These are phyloP conservation scores for Orchestes rusci DNA, from an alignment of 2,888 invertebrate species.

Conservation along the genomic window DNA sequence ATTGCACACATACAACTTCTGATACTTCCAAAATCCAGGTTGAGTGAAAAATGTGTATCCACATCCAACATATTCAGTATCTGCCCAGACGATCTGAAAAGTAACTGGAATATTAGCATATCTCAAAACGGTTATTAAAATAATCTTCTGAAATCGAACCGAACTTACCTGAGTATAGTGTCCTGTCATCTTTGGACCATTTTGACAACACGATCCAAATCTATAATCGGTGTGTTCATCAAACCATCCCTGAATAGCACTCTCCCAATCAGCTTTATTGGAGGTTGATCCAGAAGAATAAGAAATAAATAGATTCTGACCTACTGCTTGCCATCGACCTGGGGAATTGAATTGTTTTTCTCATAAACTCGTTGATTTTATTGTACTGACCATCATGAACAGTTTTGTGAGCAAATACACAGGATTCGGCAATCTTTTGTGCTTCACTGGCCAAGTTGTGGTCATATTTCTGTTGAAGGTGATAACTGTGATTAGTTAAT, in stretches of 20 bases:
- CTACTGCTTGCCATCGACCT: constrained; percentile 29
- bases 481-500: too few relatives aligned
- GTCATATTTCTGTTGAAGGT: constrained; percentile 32
- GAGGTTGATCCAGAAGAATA: constrained; percentile 14
- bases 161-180: constrained; percentile 28
- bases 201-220: constrained; percentile 17
- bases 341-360: constrained; percentile 8
- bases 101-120: constrained; percentile 2
- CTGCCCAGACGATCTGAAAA: constrained; percentile 31
- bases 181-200: constrained; percentile 14
- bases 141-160: too few relatives aligned
- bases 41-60: constrained; percentile 26
- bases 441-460: constrained; percentile 26
- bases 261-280: constrained; percentile 19
- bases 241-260: constrained; percentile 25
- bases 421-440: constrained; percentile 29
- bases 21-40: constrained; percentile 11
- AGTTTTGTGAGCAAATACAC: constrained; percentile 25
- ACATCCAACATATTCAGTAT: constrained; percentile 30
- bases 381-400: constrained; percentile 26
- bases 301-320: constrained; percentile 29
- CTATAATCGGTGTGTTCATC: constrained; percentile 24
- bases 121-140: not conserved
- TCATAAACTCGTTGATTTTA: not conserved
- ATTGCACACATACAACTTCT: constrained; percentile 29